phyloP scores from a whole-genome alignment of 2,888 invertebrate genomes.

The Pterostichus niger region DNA sequence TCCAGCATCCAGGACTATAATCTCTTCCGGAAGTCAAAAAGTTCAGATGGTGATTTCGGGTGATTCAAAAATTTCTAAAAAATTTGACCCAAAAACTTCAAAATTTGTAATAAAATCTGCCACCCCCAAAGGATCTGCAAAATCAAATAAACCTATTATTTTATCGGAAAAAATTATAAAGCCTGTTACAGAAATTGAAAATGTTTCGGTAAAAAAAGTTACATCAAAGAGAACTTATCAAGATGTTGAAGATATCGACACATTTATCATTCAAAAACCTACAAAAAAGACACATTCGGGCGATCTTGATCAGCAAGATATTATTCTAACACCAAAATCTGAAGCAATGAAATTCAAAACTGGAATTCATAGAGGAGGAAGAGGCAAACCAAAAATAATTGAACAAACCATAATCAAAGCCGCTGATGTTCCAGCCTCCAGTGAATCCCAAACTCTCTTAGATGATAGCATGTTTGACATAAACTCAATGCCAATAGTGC shows the following conservation, averaged over 20 bases:
- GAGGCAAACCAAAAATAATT: conserved; percentile 75
- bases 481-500: conserved; percentile 87
- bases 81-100: conserved; percentile 66
- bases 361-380: conserved; percentile 63
- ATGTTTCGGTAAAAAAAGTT: conserved; percentile 72
- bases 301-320: conserved; percentile 56
- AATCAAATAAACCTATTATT: conserved; percentile 73
- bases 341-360: conserved; percentile 64
- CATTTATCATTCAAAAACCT: conserved; percentile 75
- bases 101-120: conserved; percentile 69
- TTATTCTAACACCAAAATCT: conserved; percentile 57
- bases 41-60: conserved; percentile 61
- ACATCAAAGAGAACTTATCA: conserved; percentile 72
- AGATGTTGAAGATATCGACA: conserved; percentile 75
- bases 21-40: conserved; percentile 51
- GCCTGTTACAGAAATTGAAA: conserved; percentile 70
- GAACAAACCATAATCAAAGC: conserved; percentile 77
- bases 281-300: conserved; percentile 68
- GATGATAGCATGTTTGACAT: conserved; percentile 84
- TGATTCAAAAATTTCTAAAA: conserved; percentile 67
- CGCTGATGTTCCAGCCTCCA: conserved; percentile 72
- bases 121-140: conserved; percentile 65
- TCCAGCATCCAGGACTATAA: conserved; percentile 12
- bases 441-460: conserved; percentile 68
- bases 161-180: conserved; percentile 75